A percentile compares a stretch with the other conserved stretches of the same genome.
Evolutionary conservation across 2,888 invertebrate genomes (phyloP).

Genomic region (Phalera bucephala): DNA sequence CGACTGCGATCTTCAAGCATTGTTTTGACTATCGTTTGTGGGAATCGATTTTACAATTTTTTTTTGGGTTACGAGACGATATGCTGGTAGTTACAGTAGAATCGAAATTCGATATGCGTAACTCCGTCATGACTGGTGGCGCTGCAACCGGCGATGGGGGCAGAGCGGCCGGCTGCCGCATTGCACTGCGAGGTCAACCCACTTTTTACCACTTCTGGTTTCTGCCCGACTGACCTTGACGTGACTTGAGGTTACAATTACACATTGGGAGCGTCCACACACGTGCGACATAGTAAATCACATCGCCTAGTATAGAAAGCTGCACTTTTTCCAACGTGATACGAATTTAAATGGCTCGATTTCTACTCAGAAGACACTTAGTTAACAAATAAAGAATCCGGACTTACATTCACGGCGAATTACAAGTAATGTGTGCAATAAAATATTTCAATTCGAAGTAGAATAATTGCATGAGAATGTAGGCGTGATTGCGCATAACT

Average conservation of each 20-base stretch:
- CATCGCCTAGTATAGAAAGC: constrained; percentile 64
- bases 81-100: constrained; percentile 13
- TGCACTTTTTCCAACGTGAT: constrained; percentile 68
- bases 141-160: constrained; percentile 13
- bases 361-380: constrained; percentile 42
- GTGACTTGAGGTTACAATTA: constrained; percentile 66
- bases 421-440: constrained; percentile 21
- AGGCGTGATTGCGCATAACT: constrained; percentile 39
- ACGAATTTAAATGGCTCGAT: constrained; percentile 46
- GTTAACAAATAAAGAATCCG: too few relatives aligned
- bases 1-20: constrained; percentile 18
- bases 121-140: constrained; percentile 22
- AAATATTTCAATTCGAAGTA: constrained; percentile 28
- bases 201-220: constrained; percentile 69
- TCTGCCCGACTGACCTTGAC: constrained; percentile 65
- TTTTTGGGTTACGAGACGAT: constrained; percentile 16
- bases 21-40: constrained; percentile 21
- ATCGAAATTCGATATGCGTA: constrained; percentile 32
- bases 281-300: constrained; percentile 45
- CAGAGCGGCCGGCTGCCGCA: constrained; percentile 42
- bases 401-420: constrained; percentile 1
- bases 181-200: constrained; percentile 62
- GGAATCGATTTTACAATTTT: constrained; percentile 20
- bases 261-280: constrained; percentile 52
- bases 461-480: constrained; percentile 23